Conservation (phyloP, 2,888 invertebrate species). For the Oscheius onirici region DNA sequence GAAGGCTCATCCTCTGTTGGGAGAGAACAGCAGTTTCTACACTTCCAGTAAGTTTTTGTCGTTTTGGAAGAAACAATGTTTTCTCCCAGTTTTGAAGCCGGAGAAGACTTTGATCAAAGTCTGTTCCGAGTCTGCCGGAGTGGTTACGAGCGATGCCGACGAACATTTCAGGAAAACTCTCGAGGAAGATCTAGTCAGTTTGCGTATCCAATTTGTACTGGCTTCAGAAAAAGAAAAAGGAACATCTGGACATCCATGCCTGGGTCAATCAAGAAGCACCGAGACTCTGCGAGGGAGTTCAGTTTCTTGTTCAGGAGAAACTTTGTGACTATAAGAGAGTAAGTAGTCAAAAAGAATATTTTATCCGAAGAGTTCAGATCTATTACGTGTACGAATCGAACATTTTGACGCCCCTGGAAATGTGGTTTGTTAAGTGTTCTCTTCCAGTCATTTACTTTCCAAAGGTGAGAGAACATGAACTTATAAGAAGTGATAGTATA, state of each 20-base stretch:
- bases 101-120: slow-evolving; percentile 54
- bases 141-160: slow-evolving; percentile 44
- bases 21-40: slow-evolving; percentile 13
- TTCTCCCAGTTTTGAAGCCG: slow-evolving; percentile 23
- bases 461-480: slow-evolving; percentile 4
- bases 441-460: slow-evolving; percentile 60
- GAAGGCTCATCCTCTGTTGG: slow-evolving; percentile 11
- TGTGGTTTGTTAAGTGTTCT: slow-evolving; percentile 56
- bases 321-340: slow-evolving; percentile 21
- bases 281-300: slow-evolving; percentile 37
- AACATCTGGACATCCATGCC: slow-evolving; percentile 7
- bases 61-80: neutral
- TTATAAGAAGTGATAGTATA: neutral
- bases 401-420: slow-evolving; percentile 61
- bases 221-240: neutral
- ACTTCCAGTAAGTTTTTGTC: slow-evolving; percentile 4
- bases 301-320: slow-evolving; percentile 30
- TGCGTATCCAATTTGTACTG: neutral
- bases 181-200: slow-evolving; percentile 45
- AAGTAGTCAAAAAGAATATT: neutral
- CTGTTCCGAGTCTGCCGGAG: slow-evolving; percentile 56
- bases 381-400: slow-evolving; percentile 48
- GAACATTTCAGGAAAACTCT: slow-evolving; percentile 48
- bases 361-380: slow-evolving; percentile 26
- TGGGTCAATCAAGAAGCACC: slow-evolving; percentile 38